phyloP scores from a whole-genome alignment of 2,797 vertebrate genomes.

The Cirrhinus molitorella region DNA sequence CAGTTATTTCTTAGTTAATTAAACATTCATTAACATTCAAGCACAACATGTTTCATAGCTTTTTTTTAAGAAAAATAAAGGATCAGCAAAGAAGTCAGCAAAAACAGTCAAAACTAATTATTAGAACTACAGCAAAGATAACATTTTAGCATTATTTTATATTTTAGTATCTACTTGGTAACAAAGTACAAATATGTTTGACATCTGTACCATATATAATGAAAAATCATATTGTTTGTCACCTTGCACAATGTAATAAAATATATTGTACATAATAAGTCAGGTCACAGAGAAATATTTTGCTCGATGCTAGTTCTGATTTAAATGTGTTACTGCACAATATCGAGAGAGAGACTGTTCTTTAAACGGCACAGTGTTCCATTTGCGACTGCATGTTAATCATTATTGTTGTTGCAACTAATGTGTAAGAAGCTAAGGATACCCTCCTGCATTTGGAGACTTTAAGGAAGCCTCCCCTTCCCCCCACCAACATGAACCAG shows the following conservation, averaged over 20 bases:
- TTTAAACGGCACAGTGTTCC: background rate
- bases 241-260: background rate
- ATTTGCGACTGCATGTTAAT: background rate
- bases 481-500: conserved; percentile 66
- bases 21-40: background rate
- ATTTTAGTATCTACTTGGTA: background rate
- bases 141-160: no score
- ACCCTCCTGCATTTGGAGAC: conserved; percentile 23
- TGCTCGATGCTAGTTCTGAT: background rate
- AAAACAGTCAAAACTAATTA: background rate
- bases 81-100: background rate
- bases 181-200: background rate
- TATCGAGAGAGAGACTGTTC: background rate
- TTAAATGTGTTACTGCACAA: background rate
- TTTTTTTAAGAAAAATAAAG: background rate
- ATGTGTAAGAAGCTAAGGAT: background rate
- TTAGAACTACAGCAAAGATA: background rate
- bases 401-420: background rate
- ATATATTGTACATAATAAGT: background rate
- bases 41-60: background rate
- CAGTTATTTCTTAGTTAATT: background rate
- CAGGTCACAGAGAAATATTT: background rate
- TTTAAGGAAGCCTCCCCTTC: conserved; percentile 67
- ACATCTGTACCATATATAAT: background rate
- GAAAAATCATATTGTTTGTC: background rate